A percentile compares a stretch with the other conserved stretches of the same genome.
These are phyloP conservation scores for Macrosteles quadrilineatus DNA, from an alignment of 1,140 invertebrate genomes.

Conservation along the genomic window DNA sequence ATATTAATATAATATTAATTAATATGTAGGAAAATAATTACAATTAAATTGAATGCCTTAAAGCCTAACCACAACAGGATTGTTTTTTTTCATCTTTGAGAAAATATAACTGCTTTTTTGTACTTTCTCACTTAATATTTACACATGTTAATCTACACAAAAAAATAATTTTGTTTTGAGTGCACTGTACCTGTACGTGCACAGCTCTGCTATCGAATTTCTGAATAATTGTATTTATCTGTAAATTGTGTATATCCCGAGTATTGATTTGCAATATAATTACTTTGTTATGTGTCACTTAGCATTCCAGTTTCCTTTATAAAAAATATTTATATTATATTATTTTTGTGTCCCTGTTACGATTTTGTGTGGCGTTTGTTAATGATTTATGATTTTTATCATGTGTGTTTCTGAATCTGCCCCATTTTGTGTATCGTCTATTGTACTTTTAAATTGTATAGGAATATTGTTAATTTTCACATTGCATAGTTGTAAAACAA, in stretches of 20 bases:
- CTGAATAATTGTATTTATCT: slow-evolving; percentile 11
- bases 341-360: neutral
- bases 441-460: neutral
- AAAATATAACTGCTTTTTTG: too few species aligned
- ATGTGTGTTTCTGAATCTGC: neutral
- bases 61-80: neutral
- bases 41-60: neutral
- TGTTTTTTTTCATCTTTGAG: too few species aligned
- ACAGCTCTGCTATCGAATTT: neutral
- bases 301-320: slow-evolving; percentile 1
- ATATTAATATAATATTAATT: neutral
- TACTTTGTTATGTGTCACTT: neutral
- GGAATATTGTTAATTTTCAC: neutral
- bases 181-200: neutral
- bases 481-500: neutral
- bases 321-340: neutral
- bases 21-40: too few species aligned
- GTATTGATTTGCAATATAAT: slow-evolving; percentile 4
- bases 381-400: neutral
- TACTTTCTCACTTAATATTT: too few species aligned
- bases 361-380: neutral
- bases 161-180: neutral
- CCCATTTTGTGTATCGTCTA: neutral
- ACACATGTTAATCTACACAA: neutral
- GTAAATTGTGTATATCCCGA: slow-evolving; percentile 12